Evolutionary conservation across 1,140 invertebrate species (phyloP), one percentile per base, ranked within the genome.

Genomic region (Anadara kagoshimensis): DNA sequence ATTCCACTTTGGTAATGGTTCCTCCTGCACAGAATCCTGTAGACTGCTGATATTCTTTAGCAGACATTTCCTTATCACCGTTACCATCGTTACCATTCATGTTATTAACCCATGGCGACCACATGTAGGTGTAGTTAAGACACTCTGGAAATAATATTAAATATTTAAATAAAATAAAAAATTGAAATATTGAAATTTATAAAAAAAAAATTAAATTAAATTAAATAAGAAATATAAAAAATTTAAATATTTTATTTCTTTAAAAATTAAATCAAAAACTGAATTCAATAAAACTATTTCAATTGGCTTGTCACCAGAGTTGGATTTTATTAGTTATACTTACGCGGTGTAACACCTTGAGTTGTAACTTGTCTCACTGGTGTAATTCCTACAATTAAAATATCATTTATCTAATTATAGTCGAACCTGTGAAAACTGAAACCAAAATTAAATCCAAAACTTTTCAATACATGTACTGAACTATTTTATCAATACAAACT

Each of bases 1-100:
- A 84, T 64, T 83, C 73, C 5, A 84, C 76, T 14, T 78, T 66
- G 12, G 61, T 78, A 36, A 84, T 69, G 4, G 53, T 61, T 22
- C 83, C 83, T 36, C 69, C 63, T 20, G 65, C 64, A 73, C 83
- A 84, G 75, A 79, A 83, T n/a, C 51, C 29, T 5, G 44, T 53
- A 18, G 43, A 29, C 36, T 59, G 66, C 56, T 78, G 58, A n/a
- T 80, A 77, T 57, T 74, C 62, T 14, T 62, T 11, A 5, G 78
- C 78, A 24, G 79, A 76, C 26, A 68, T 71, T 61, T 84, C 83
- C 26, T 69, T 53, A 43, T 84, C 83, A 12, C 79, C 83, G 18
- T 62, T 54, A 3, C n/a, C 44, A 29, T 56, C 63, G 36, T 51
- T n/a, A 5, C 80, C 80, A 29, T 44, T 61, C 51, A 78, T 69